Percentiles rank a stretch among this genome's conserved stretches.
Evolutionary conservation across 53 echinoderm and acorn worm species (phyloP).

Genomic region (Luidia sarsii): DNA sequence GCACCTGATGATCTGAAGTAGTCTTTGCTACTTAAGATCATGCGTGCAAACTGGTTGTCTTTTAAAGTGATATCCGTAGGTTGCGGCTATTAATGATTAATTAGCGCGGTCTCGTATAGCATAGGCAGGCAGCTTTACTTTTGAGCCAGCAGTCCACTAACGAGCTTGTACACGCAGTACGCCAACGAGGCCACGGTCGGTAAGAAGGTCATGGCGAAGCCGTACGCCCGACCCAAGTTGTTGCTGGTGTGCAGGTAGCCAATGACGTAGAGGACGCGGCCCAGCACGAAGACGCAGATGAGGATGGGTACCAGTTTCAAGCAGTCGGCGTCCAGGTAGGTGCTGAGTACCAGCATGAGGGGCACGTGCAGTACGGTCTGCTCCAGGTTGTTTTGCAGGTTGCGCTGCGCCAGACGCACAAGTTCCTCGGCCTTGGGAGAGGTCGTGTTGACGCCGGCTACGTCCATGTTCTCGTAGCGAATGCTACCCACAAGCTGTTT

Average conservation of each 20-base stretch:
- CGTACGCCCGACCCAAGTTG: constrained; percentile 38
- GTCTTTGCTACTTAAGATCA: too few species aligned
- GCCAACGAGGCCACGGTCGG: constrained; percentile 20
- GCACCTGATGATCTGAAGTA: too few species aligned
- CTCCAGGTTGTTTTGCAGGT: constrained; percentile 74
- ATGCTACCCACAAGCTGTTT: not conserved
- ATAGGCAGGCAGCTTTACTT: too few species aligned
- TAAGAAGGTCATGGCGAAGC: constrained; percentile 43
- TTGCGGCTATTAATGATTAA: too few species aligned
- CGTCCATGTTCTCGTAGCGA: constrained; percentile 15
- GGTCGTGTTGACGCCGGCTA: constrained; percentile 11
- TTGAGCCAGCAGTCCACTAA: too few species aligned
- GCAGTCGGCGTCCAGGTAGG: constrained; percentile 40
- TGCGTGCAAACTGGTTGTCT: too few species aligned
- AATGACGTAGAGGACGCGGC: constrained; percentile 39
- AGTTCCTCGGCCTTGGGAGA: constrained; percentile 12
- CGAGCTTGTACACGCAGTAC: constrained; percentile 37
- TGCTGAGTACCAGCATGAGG: constrained; percentile 40
- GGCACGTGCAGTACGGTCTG: constrained; percentile 59
- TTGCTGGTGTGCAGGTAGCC: constrained; percentile 42
- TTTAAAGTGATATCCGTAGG: too few species aligned
- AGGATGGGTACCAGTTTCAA: constrained; percentile 56
- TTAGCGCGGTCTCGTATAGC: too few species aligned
- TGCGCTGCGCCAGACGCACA: constrained; percentile 31
- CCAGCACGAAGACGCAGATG: constrained; percentile 57